These are phyloP conservation scores for Cardiocondyla obscurior DNA, from an alignment of 1,140 invertebrate species.

Conservation along the genomic window DNA sequence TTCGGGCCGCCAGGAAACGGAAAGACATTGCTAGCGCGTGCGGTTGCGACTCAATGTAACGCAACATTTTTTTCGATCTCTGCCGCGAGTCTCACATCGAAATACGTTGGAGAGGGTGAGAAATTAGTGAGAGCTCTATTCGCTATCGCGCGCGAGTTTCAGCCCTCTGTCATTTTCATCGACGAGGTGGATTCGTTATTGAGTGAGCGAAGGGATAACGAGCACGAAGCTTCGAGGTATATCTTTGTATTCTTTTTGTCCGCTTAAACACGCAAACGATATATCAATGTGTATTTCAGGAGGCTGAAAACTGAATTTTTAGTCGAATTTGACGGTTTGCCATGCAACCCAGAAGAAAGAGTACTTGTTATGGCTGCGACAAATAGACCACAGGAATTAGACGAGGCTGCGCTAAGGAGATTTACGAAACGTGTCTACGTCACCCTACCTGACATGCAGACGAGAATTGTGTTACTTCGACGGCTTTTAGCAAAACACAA, in stretches of 20 bases:
- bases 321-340: constrained; percentile 97
- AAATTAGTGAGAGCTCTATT: constrained; percentile 98
- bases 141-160: constrained; percentile 95
- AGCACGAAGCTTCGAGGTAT: constrained; percentile 95
- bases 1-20: constrained; percentile 98
- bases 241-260: neutral
- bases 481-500: constrained; percentile 92
- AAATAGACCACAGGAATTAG: constrained; percentile 97
- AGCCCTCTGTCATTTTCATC: constrained; percentile 97
- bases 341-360: constrained; percentile 92
- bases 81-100: constrained; percentile 98
- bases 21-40: constrained; percentile 95
- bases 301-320: constrained; percentile 99
- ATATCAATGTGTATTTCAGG: constrained; percentile 76
- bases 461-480: constrained; percentile 90
- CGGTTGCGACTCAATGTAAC: constrained; percentile 95
- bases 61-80: constrained; percentile 99
- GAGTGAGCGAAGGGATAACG: constrained; percentile 94
- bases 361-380: constrained; percentile 99
- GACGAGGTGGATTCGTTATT: constrained; percentile 98
- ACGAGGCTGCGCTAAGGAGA: constrained; percentile 95
- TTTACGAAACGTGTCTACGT: constrained; percentile 98
- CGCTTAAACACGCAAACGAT: neutral
- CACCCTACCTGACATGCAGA: constrained; percentile 92
- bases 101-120: constrained; percentile 98